phyloP scores from a whole-genome alignment of 2,888 invertebrate genomes.

The Atherix ibis region DNA sequence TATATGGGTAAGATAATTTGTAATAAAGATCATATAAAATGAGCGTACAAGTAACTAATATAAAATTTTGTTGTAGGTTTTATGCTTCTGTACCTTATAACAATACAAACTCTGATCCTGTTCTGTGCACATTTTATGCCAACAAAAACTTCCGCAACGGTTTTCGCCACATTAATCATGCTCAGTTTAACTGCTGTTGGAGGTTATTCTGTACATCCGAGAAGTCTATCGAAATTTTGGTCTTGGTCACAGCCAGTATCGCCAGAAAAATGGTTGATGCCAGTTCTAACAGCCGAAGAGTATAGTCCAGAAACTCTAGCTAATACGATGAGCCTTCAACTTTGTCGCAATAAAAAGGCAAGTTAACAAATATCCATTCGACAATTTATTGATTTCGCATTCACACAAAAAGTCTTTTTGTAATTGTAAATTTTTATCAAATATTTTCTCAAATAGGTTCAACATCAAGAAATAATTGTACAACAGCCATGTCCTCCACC shows the following conservation, averaged over 20 bases:
- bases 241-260: slow-evolving; percentile 52
- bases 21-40: background rate
- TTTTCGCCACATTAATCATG: slow-evolving; percentile 43
- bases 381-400: slow-evolving; percentile 3
- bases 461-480: slow-evolving; percentile 74
- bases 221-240: slow-evolving; percentile 48
- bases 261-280: slow-evolving; percentile 57
- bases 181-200: slow-evolving; percentile 45
- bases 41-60: background rate
- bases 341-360: slow-evolving; percentile 60
- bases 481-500: slow-evolving; percentile 67
- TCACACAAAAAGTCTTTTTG: background rate
- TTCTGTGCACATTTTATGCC: slow-evolving; percentile 51
- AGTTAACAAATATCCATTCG: slow-evolving; percentile 3
- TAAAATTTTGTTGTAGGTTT: slow-evolving; percentile 37
- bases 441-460: slow-evolving; percentile 48
- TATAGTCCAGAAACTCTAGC: slow-evolving; percentile 46
- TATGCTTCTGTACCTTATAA: slow-evolving; percentile 53
- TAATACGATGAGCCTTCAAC: slow-evolving; percentile 32
- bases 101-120: slow-evolving; percentile 49
- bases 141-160: slow-evolving; percentile 45
- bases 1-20: slow-evolving; percentile 42
- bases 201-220: slow-evolving; percentile 52
- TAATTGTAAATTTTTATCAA: no score
- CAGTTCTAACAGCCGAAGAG: slow-evolving; percentile 49